Percentiles rank a stretch among this genome's conserved stretches.
phyloP scores from a whole-genome alignment of 2,797 vertebrate species.

The Crax fasciolata region DNA sequence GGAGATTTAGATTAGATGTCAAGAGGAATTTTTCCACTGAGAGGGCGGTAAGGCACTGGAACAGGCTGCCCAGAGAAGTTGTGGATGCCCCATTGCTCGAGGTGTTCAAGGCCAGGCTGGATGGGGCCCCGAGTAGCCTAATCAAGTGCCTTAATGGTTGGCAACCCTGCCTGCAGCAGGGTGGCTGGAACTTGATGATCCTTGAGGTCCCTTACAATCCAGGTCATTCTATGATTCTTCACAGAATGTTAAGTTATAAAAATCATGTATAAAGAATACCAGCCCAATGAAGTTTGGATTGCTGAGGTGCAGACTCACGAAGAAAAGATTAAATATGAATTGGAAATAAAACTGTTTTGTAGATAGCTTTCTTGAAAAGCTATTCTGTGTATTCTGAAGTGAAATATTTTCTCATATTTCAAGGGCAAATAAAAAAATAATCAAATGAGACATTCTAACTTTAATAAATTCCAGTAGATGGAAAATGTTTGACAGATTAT shows the following conservation, averaged over 20 bases:
- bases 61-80: no score
- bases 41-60: no score
- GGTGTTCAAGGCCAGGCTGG: no score
- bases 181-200: no score
- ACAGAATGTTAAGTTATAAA: background rate
- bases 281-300: background rate
- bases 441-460: background rate
- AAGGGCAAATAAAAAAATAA: background rate
- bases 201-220: no score
- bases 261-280: fast-evolving
- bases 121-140: no score
- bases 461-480: background rate
- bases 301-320: background rate
- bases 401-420: background rate
- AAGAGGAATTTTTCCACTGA: no score
- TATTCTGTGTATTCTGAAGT: background rate
- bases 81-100: no score
- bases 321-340: background rate
- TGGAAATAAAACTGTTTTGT: background rate
- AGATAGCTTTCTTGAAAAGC: background rate
- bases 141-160: no score
- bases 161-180: no score
- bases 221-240: background rate
- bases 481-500: background rate
- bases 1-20: no score